Evolutionary conservation across 30 jellyfish, hydroid and myxozoan species (phyloP).

Genomic region (Chironex yamaguchii): DNA sequence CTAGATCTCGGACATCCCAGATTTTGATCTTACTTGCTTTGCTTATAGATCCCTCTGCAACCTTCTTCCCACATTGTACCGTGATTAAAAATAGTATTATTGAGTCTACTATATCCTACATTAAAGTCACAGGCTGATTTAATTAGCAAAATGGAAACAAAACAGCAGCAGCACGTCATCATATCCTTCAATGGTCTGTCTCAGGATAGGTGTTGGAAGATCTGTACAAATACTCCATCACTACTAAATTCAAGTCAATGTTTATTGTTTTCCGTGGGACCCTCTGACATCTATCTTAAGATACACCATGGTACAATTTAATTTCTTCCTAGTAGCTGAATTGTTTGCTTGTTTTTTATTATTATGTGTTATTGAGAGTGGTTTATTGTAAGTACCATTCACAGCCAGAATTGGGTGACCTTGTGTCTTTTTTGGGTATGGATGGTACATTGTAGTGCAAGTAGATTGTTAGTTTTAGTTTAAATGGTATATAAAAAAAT

Average conservation of each 20-base stretch:
- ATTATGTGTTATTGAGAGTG: not conserved
- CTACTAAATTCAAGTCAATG: no score
- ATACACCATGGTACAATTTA: not conserved
- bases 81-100: not conserved
- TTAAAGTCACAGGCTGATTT: slow-evolving; percentile 7
- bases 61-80: slow-evolving; percentile 5
- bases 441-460: no score
- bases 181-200: not conserved
- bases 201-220: no score
- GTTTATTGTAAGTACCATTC: slow-evolving; percentile 13
- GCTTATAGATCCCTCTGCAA: not conserved
- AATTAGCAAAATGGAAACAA: no score
- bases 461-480: no score
- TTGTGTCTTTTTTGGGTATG: slow-evolving; percentile 22
- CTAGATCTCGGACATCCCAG: slow-evolving; percentile 7
- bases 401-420: slow-evolving; percentile 15
- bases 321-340: not conserved
- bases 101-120: slow-evolving; percentile 10
- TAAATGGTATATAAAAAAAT: no score
- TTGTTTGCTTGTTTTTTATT: not conserved
- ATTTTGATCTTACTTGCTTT: not conserved
- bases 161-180: no score
- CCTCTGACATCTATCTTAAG: no score
- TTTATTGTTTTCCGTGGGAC: no score
- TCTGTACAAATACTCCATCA: no score